A percentile compares a stretch with the other conserved stretches of the same genome.
These are phyloP conservation scores for Rhinogobius similis DNA, from an alignment of 2,113 vertebrate species.

Conservation along the genomic window DNA sequence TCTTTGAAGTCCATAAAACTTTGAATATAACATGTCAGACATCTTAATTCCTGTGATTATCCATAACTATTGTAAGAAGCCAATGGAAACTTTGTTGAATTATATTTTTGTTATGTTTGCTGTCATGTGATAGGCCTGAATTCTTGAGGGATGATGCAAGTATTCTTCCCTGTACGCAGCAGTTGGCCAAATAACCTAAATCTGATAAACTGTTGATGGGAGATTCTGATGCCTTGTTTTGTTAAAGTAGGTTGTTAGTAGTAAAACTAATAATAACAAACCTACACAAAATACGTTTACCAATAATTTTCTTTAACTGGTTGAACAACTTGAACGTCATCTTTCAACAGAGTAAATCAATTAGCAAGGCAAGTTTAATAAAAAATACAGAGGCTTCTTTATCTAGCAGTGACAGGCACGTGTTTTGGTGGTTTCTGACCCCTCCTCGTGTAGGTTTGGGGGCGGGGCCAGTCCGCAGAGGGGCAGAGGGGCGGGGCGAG, in stretches of 20 bases:
- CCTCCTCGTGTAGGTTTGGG: constrained; percentile 24
- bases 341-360: no score
- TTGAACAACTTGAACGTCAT: no score
- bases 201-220: background rate
- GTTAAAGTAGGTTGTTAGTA: no score
- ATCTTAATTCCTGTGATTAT: no score
- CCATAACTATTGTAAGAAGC: background rate
- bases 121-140: background rate
- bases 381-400: background rate
- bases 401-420: constrained; percentile 13
- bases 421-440: constrained; percentile 40
- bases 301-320: background rate
- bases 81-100: background rate
- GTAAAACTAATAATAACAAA: no score
- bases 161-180: background rate
- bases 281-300: no score
- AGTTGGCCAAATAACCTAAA: background rate
- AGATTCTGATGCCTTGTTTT: background rate
- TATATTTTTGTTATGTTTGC: background rate
- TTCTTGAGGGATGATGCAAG: background rate
- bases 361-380: no score
- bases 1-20: no score
- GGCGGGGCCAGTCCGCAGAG: constrained; percentile 12
- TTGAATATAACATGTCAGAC: no score
- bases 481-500: constrained; percentile 49